These are phyloP conservation scores for Drosophila meridionalis DNA, from an alignment of 2,888 invertebrate genomes.

Conservation along the genomic window DNA sequence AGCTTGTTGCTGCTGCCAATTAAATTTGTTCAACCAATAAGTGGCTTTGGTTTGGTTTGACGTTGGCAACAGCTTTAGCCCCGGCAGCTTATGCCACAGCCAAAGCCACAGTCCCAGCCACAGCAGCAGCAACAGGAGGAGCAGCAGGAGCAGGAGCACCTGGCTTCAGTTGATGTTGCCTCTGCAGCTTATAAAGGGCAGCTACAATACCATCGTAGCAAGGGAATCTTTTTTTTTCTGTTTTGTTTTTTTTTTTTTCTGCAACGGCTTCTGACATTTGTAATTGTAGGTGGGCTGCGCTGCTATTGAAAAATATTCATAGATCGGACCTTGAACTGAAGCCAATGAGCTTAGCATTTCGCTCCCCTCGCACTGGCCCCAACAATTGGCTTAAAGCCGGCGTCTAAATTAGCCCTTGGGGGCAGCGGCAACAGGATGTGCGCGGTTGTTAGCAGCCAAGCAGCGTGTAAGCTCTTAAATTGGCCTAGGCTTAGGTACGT, in stretches of 20 bases:
- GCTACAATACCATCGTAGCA: not conserved
- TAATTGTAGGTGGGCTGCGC: conserved; percentile 18
- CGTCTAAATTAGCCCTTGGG: conserved; percentile 21
- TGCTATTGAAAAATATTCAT: conserved; percentile 47
- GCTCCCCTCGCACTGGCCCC: not conserved
- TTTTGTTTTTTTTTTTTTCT: conserved; percentile 1
- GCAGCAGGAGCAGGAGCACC: conserved; percentile 21
- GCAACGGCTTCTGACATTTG: conserved; percentile 22
- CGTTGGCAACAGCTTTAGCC: conserved; percentile 55
- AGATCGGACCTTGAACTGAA: conserved; percentile 26
- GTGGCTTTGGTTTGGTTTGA: conserved; percentile 66
- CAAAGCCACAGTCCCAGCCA: conserved; percentile 12
- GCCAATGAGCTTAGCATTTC: conserved; percentile 32
- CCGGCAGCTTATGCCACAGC: conserved; percentile 35
- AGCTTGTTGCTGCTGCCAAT: conserved; percentile 61
- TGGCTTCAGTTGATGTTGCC: conserved; percentile 15
- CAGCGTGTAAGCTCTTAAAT: conserved; percentile 14
- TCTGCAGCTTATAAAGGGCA: conserved; percentile 31
- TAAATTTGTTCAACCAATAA: conserved; percentile 72
- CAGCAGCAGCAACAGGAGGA: conserved; percentile 3
- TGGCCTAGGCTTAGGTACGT: conserved; percentile 2
- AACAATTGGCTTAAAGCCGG: conserved; percentile 17
- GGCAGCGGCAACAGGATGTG: not conserved
- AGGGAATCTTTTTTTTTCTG: conserved; percentile 11
- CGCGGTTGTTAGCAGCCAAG: not conserved